Percentiles rank a stretch among this genome's conserved stretches.
Conservation (phyloP, 2,797 vertebrate genomes). For the Adelosebastes latens region DNA sequence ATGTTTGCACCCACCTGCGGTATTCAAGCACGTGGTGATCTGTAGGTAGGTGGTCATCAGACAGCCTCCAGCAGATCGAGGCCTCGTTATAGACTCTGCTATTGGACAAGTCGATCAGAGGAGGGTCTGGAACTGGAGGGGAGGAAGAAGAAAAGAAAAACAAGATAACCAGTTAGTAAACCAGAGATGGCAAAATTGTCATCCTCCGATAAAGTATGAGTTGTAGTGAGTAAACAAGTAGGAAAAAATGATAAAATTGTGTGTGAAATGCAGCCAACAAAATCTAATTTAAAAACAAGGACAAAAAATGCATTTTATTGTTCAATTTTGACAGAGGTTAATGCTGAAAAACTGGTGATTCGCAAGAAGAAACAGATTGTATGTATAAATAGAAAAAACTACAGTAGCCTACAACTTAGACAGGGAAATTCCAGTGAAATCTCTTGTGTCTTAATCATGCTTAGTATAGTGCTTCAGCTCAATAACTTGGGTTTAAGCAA, state of each 20-base stretch:
- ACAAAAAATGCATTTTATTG: no score
- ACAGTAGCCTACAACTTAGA: neutral
- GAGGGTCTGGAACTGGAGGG: slow-evolving; percentile 88
- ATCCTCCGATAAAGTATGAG: neutral
- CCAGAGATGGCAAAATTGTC: neutral
- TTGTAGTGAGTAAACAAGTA: neutral
- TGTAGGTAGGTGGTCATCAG: slow-evolving; percentile 87
- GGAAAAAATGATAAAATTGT: neutral
- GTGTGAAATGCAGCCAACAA: neutral
- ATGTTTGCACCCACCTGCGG: slow-evolving; percentile 67
- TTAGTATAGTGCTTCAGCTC: slow-evolving; percentile 13
- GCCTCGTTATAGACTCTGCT: slow-evolving; percentile 92
- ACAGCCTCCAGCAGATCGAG: slow-evolving; percentile 89
- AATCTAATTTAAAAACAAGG: neutral
- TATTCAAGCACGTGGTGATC: slow-evolving; percentile 93
- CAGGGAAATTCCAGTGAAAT: slow-evolving; percentile 10
- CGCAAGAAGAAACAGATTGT: neutral
- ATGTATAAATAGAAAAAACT: neutral
- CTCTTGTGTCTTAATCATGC: slow-evolving; percentile 11
- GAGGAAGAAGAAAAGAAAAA: neutral
- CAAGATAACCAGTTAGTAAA: neutral
- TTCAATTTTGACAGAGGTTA: no score
- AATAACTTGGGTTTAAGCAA: slow-evolving; percentile 34
- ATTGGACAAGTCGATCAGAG: slow-evolving; percentile 89
- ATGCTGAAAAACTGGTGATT: neutral